Evolutionary conservation across 2,797 vertebrate genomes (phyloP).

Genomic region (Oryzias dopingdopingensis): DNA sequence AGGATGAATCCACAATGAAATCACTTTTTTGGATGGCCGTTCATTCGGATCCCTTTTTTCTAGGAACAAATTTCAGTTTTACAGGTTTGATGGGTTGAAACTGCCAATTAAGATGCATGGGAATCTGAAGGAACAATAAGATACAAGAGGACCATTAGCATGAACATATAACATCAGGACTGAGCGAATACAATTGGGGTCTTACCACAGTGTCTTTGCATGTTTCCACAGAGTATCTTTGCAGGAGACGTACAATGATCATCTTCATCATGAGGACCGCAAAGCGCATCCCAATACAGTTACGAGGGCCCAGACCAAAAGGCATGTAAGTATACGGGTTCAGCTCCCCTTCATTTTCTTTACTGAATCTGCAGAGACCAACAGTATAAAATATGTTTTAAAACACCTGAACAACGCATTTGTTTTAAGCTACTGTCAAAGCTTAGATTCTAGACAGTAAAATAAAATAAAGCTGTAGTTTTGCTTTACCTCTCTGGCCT

Average conservation of each 20-base stretch:
- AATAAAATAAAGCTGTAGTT: too few relatives aligned
- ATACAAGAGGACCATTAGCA: not conserved
- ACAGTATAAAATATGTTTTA: not conserved
- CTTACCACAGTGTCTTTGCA: constrained; percentile 82
- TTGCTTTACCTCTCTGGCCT: constrained; percentile 74
- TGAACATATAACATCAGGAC: not conserved
- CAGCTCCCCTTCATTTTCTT: constrained; percentile 68
- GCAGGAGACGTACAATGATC: constrained; percentile 64
- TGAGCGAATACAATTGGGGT: not conserved
- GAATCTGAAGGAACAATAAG: constrained; percentile 50
- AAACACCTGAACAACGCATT: too few relatives aligned
- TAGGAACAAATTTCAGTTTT: constrained; percentile 60
- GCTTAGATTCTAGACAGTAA: too few relatives aligned
- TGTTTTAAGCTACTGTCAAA: too few relatives aligned
- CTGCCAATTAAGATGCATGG: constrained; percentile 40
- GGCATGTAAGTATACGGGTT: constrained; percentile 80
- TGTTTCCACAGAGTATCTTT: constrained; percentile 76
- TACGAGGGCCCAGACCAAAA: constrained; percentile 84
- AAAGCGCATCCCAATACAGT: constrained; percentile 85
- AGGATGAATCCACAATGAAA: not conserved
- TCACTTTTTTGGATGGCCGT: not conserved
- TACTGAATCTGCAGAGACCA: constrained; percentile 78
- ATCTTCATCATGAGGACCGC: constrained; percentile 79
- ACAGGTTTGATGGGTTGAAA: constrained; percentile 37
- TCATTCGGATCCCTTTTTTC: constrained; percentile 19